Conservation (phyloP, 2,888 invertebrate genomes). For the Hirudinaria manillensis region DNA sequence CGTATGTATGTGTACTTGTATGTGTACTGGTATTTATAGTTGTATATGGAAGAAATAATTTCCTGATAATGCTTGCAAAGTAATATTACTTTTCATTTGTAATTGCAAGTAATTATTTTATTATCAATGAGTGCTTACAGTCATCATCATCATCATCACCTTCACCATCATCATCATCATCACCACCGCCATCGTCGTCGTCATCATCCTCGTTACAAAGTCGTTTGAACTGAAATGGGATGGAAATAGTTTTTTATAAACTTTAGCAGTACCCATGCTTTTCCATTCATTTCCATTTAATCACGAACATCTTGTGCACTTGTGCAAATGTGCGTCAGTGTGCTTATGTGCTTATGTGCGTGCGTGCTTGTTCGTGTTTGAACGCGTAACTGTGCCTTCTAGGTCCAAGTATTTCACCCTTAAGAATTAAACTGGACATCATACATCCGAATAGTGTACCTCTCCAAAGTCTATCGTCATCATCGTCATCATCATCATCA, state of each 20-base stretch:
- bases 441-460: too few species aligned
- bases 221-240: background rate
- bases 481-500: too few species aligned
- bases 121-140: background rate
- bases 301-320: background rate
- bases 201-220: background rate
- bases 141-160: conserved; percentile 27
- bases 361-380: conserved; percentile 2
- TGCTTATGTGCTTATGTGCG: conserved; percentile 13
- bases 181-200: background rate
- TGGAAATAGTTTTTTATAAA: background rate
- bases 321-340: conserved; percentile 19
- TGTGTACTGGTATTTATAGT: conserved; percentile 11
- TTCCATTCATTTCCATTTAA: background rate
- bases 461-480: too few species aligned
- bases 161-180: conserved; percentile 9
- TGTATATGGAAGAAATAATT: background rate
- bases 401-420: too few species aligned
- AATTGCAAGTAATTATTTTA: background rate
- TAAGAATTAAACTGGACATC: too few species aligned
- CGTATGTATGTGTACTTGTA: conserved; percentile 15
- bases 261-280: background rate
- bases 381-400: too few species aligned
- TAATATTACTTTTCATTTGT: background rate
- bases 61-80: background rate